Conservation (phyloP, 2,113 vertebrate genomes). For the Periophthalmus modestus region DNA sequence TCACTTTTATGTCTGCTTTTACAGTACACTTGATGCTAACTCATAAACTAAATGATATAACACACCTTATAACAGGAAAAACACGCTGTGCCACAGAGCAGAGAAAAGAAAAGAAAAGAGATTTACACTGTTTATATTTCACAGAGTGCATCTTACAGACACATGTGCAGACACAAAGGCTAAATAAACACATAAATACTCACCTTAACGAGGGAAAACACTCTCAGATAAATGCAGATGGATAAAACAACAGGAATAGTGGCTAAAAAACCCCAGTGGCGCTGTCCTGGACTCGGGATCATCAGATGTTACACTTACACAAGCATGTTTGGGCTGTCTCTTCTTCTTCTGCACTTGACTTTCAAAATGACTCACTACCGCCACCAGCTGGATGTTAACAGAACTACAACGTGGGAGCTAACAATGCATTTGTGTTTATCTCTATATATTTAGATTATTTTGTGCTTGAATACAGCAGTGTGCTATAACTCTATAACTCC, state of each 20-base stretch:
- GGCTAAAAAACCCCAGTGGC: neutral
- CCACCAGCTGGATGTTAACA: neutral
- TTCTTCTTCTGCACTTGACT: neutral
- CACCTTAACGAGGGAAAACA: neutral
- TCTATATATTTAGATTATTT: no score
- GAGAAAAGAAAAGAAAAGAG: no score
- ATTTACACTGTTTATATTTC: no score
- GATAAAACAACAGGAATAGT: neutral
- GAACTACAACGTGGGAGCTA: accelerated
- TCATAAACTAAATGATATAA: neutral
- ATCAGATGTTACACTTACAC: neutral
- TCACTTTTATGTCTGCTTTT: no score
- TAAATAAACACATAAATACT: neutral
- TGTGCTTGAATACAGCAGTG: no score
- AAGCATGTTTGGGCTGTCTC: no score
- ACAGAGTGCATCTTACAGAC: no score
- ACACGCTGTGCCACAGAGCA: no score
- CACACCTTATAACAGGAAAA: no score
- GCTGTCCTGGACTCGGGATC: neutral
- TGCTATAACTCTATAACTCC: no score
- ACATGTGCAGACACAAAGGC: neutral
- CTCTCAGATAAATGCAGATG: neutral
- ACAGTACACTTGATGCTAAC: no score
- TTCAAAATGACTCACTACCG: neutral
- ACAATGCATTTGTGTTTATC: no score